A percentile compares a stretch with the other conserved stretches of the same genome.
Evolutionary conservation across 2,797 vertebrate species (phyloP).

Genomic region (Apodemus agrarius): DNA sequence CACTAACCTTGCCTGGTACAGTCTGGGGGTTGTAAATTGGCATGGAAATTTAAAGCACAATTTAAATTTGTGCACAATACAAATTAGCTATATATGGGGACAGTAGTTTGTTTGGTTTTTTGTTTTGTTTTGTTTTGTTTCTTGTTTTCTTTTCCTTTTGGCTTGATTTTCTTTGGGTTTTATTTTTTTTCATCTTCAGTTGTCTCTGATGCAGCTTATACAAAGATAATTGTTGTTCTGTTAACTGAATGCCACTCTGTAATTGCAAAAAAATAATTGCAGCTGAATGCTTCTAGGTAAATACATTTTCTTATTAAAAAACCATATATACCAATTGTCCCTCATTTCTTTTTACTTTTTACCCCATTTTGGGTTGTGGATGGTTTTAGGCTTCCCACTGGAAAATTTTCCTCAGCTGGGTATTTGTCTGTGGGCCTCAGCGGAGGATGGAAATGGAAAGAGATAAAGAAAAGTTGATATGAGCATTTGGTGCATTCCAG

Average conservation of each 20-base stretch:
- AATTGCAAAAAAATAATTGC: neutral
- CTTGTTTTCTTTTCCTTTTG: too few relatives aligned
- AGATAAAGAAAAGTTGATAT: neutral
- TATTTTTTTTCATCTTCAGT: neutral
- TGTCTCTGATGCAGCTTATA: neutral
- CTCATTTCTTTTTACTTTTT: neutral
- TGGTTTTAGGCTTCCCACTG: neutral
- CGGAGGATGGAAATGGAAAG: neutral
- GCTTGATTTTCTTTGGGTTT: too few relatives aligned
- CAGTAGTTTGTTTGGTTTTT: neutral
- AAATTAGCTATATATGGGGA: constrained; percentile 91
- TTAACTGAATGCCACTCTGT: neutral
- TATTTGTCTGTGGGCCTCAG: neutral
- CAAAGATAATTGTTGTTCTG: neutral
- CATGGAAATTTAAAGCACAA: constrained; percentile 92
- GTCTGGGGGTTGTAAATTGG: constrained; percentile 93
- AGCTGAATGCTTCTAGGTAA: constrained; percentile 17
- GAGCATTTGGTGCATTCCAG: neutral
- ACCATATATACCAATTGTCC: too few relatives aligned
- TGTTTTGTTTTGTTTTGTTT: too few relatives aligned
- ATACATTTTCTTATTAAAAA: neutral
- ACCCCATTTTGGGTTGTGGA: neutral
- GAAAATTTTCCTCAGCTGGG: neutral
- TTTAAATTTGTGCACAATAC: constrained; percentile 95
- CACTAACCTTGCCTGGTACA: constrained; percentile 95